phyloP scores from a whole-genome alignment of 2,888 invertebrate species.

The Pegoplata infirma region DNA sequence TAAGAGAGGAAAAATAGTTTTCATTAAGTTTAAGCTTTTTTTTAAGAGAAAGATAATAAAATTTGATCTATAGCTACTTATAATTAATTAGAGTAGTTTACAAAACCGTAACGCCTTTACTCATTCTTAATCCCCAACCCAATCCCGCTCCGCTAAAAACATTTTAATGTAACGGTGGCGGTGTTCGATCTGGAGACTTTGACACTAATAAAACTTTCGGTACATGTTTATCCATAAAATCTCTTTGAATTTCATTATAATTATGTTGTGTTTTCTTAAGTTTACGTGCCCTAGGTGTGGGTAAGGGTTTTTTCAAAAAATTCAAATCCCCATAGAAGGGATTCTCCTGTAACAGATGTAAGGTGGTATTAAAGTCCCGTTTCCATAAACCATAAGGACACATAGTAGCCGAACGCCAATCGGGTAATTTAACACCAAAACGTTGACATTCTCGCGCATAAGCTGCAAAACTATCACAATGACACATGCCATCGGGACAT shows the following conservation, averaged over 20 bases:
- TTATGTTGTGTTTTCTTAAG: constrained; percentile 64
- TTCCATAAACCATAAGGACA: constrained; percentile 80
- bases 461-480: constrained; percentile 93
- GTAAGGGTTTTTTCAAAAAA: constrained; percentile 47
- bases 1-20: neutral
- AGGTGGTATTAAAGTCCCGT: constrained; percentile 65
- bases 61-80: constrained; percentile 52
- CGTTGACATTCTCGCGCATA: constrained; percentile 92
- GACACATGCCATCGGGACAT: constrained; percentile 88
- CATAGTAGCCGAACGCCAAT: constrained; percentile 86
- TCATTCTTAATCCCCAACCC: neutral
- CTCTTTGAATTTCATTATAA: constrained; percentile 69
- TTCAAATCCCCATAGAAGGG: constrained; percentile 67
- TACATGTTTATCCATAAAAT: constrained; percentile 75
- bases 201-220: constrained; percentile 75
- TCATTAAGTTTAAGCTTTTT: neutral
- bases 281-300: constrained; percentile 61
- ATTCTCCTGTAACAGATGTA: constrained; percentile 61
- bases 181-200: constrained; percentile 76
- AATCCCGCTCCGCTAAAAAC: neutral
- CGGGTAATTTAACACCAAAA: constrained; percentile 84
- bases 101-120: constrained; percentile 56
- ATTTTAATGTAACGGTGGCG: constrained; percentile 76
- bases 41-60: constrained; percentile 14
- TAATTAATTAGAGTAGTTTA: constrained; percentile 48